These are phyloP conservation scores for Drosophila busckii DNA, from an alignment of 1,140 invertebrate species.

Conservation along the genomic window DNA sequence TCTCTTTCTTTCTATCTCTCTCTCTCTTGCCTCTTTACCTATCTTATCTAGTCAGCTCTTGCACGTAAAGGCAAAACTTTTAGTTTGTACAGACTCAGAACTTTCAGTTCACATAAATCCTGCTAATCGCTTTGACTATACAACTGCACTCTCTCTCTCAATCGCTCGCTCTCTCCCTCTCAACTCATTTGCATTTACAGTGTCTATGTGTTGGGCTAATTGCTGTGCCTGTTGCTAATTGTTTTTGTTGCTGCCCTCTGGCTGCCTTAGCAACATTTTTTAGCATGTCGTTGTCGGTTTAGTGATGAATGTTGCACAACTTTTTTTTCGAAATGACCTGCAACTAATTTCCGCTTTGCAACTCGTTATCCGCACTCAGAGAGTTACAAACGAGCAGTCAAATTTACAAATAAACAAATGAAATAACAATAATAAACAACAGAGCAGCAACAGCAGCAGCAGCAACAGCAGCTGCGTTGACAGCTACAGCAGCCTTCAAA, in stretches of 20 bases:
- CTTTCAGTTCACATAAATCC: constrained; percentile 56
- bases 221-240: constrained; percentile 61
- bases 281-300: constrained; percentile 40
- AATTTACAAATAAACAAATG: constrained; percentile 59
- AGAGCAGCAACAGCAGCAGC: constrained; percentile 17
- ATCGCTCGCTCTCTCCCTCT: constrained; percentile 10
- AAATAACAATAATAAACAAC: constrained; percentile 56
- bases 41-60: constrained; percentile 9
- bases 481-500: constrained; percentile 34
- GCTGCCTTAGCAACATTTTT: constrained; percentile 42
- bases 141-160: constrained; percentile 35
- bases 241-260: constrained; percentile 43
- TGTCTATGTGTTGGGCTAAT: constrained; percentile 35
- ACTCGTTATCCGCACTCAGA: constrained; percentile 55
- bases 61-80: constrained; percentile 57
- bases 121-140: constrained; percentile 61
- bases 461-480: constrained; percentile 29
- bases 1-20: constrained; percentile 1
- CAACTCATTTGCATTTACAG: constrained; percentile 31
- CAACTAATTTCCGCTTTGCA: constrained; percentile 63
- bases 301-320: constrained; percentile 23
- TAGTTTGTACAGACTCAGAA: constrained; percentile 22
- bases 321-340: constrained; percentile 24
- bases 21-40: not conserved
- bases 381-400: constrained; percentile 22